Evolutionary conservation across 2,888 invertebrate genomes (phyloP).

Genomic region (Rhyacophila evoluta): DNA sequence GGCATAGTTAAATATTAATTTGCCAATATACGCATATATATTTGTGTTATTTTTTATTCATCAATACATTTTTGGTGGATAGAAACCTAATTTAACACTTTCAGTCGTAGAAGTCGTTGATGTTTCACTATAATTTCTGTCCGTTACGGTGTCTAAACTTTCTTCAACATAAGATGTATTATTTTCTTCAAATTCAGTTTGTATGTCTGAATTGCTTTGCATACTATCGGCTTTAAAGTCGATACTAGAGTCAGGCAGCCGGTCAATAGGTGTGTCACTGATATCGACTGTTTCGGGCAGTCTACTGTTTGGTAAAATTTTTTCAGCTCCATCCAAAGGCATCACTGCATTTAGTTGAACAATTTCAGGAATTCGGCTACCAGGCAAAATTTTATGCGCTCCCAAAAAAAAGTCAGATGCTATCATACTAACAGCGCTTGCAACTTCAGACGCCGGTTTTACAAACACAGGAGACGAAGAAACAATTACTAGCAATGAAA

Average conservation of each 20-base stretch:
- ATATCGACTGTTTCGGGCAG: neutral
- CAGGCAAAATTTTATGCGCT: neutral
- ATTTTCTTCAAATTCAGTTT: no score
- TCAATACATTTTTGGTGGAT: conserved; percentile 10
- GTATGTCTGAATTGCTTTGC: no score
- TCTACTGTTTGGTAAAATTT: neutral
- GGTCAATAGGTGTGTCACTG: no score
- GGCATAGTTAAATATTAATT: no score
- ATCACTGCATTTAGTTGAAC: neutral
- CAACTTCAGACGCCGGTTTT: neutral
- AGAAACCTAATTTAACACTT: neutral
- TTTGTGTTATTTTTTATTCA: no score
- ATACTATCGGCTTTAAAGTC: no score
- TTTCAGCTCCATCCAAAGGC: neutral
- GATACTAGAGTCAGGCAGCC: no score
- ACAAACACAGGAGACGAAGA: neutral
- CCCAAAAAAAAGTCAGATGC: neutral
- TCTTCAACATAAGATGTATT: no score
- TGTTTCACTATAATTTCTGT: no score
- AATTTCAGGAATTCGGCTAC: neutral
- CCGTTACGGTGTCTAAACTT: no score
- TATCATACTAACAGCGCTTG: neutral
- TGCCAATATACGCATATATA: no score
- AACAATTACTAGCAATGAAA: neutral
- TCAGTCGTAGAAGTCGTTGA: no score